Base-by-base conservation (phyloP, 2,113 vertebrate genomes). In the Micronycteris hirsuta region DNA sequence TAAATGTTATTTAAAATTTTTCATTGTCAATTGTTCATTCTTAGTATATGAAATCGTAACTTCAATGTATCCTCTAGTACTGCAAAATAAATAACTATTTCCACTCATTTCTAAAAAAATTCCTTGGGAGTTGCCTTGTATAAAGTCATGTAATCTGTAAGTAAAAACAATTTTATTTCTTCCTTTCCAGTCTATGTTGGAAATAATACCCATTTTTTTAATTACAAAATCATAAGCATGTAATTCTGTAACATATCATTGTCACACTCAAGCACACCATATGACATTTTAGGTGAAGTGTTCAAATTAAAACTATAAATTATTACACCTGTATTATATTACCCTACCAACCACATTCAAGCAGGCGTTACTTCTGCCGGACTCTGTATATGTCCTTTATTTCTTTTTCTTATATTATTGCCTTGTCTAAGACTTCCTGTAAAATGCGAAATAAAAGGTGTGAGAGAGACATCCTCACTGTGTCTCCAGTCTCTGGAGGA, bases 31-130 rank as follows among this genome's bases (percentile, higher is more conserved):
- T 67, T 71, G 17, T 86, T 73, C 19, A 73, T 84, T 87, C 24
- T 31, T 61, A 52, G 80, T 49, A 61, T 43, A 49, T 56, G 38
- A 58, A 93, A 85, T 61, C 56, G 47, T 49, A 70, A 61, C 12
- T 85, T 61, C 24, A 7, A 38, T 85, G 52, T 31, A 76, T 24
- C 52, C 56, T 90, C 20, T 33, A 86, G 45, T 11, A 61, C 5
- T 91, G 16, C 22, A 88, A 91, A 84, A 91, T 63, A 78, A 93
- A 86, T 80, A 20, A 84, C 65, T 74, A 74, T 28, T 76, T 93
- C 82, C 65, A 45, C 26, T 93, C 45, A 70, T 54, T 93, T 89
- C 78, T 41, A 3, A 3, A 33, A 47, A 82, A 82, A 86, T 10
- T 68, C 28, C 38, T 82, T 71, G 19, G 22, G 47, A 61, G 67